Base-by-base conservation (phyloP, 1,140 invertebrate species). In the Bombus turneri region DNA sequence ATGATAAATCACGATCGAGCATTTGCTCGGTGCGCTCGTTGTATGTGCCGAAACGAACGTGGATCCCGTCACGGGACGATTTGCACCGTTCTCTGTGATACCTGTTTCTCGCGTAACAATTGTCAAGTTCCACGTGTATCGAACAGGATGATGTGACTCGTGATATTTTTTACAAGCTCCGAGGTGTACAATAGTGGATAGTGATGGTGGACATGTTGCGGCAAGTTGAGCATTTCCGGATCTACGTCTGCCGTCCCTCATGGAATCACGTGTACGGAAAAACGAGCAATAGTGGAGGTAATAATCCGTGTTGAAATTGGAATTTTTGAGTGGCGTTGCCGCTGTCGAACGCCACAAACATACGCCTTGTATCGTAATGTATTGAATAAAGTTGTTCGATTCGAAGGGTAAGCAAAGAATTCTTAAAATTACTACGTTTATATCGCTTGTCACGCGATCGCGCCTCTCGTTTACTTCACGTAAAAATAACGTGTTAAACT, bases 341-440 rank as follows among this genome's bases (percentile, higher is more conserved):
- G 10, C 25, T 4, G 1, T 75, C 1, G 1, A 28, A 5, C n/a
- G 2, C 0, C 2, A 10, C 0, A 2, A 28, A 2, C 10, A 6
- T 31, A 37, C 6, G 22, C n/a, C 6, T 47, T 37, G 37, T 37
- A 37, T 37, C 37, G 37, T 37, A 37, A 37, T 3, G 37, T 3
- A 3, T 37, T 3, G 37, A 37, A 37, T 1, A 25, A 72, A 22
- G 10, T 12, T 59, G 4, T 22, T 2, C 10, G 15, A 1, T 3
- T 4, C 41, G 28, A 2, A 12, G 3, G 39, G 80, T 81, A 62
- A 22, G 80, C 34, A 6, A 4, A 6, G 15, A 22, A 73, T 31
- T 31, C 28, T 43, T 41, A 0, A 62, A 62, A 9, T 25, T 22
- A 53, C 6, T 2, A 1, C 12, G 69, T 8, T 72, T 3, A 8